A percentile compares a stretch with the other conserved stretches of the same genome.
phyloP scores from a whole-genome alignment of 92 coral and sea anemone genomes.

The Heliopora coerulea region DNA sequence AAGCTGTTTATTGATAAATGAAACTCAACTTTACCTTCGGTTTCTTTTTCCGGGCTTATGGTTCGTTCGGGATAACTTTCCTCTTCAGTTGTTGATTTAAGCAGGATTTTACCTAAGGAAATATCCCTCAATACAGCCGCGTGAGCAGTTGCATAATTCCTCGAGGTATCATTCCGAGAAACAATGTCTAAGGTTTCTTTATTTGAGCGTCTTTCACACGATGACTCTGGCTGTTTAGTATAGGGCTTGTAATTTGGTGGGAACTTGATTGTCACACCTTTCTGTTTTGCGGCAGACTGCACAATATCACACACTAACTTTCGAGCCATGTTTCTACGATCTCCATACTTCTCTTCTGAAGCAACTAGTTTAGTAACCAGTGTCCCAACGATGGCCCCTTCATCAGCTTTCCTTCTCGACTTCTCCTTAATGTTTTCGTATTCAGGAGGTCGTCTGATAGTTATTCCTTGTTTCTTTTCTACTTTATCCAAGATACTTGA shows the following conservation, averaged over 20 bases:
- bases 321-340: not conserved
- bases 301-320: not conserved
- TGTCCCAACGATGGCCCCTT: not conserved
- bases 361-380: not conserved
- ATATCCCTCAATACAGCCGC: conserved; percentile 10
- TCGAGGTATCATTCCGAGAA: not conserved
- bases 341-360: not conserved
- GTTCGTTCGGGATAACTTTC: not conserved
- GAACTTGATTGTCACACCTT: conserved; percentile 1
- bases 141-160: not conserved
- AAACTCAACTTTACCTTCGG: not conserved
- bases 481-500: conserved; percentile 21
- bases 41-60: too few species aligned
- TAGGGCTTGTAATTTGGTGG: conserved; percentile 24
- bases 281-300: not conserved
- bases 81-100: not conserved
- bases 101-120: not conserved
- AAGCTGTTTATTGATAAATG: too few species aligned
- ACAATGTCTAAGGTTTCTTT: not conserved
- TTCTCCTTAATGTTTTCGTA: conserved; percentile 11
- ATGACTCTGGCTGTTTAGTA: not conserved
- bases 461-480: not conserved
- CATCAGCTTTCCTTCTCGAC: not conserved
- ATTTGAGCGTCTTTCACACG: not conserved
- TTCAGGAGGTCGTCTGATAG: conserved; percentile 21